Evolutionary conservation across 2,113 vertebrate genomes (phyloP).

Genomic region (Solenodon paradoxus): DNA sequence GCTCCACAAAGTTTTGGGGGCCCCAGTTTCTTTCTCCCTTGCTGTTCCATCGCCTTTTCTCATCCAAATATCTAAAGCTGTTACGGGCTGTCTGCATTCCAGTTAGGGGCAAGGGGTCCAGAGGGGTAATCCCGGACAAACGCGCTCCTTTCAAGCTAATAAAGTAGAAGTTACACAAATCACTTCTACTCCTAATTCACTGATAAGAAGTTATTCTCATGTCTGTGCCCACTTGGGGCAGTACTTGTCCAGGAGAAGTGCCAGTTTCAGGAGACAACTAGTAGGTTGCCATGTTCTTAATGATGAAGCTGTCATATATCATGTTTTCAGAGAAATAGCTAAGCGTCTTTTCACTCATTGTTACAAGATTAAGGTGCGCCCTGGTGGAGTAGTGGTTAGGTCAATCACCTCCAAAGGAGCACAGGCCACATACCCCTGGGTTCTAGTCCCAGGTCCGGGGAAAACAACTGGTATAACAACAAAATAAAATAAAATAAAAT

Average conservation of each 20-base stretch:
- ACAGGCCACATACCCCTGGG: too few relatives aligned
- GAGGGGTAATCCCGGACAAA: too few relatives aligned
- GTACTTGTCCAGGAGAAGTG: too few relatives aligned
- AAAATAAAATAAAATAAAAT: too few relatives aligned
- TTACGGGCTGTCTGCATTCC: background rate
- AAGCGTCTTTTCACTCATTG: background rate
- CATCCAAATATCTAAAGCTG: background rate
- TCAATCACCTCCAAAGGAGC: too few relatives aligned
- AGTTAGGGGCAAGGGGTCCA: background rate
- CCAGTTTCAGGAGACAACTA: background rate
- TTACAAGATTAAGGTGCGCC: background rate
- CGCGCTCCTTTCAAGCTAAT: background rate
- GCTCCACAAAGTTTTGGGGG: background rate
- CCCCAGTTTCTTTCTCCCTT: background rate
- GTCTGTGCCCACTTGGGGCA: too few relatives aligned
- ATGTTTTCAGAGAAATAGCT: background rate
- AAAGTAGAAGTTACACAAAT: background rate
- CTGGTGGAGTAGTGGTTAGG: too few relatives aligned
- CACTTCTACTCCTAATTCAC: background rate
- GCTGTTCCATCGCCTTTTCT: background rate
- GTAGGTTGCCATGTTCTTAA: background rate
- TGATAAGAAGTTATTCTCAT: background rate
- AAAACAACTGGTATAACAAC: too few relatives aligned
- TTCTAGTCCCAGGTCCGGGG: too few relatives aligned
- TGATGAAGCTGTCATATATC: background rate